These are phyloP conservation scores for Charadrius vociferus DNA, from an alignment of 2,113 vertebrate species.

Conservation along the genomic window DNA sequence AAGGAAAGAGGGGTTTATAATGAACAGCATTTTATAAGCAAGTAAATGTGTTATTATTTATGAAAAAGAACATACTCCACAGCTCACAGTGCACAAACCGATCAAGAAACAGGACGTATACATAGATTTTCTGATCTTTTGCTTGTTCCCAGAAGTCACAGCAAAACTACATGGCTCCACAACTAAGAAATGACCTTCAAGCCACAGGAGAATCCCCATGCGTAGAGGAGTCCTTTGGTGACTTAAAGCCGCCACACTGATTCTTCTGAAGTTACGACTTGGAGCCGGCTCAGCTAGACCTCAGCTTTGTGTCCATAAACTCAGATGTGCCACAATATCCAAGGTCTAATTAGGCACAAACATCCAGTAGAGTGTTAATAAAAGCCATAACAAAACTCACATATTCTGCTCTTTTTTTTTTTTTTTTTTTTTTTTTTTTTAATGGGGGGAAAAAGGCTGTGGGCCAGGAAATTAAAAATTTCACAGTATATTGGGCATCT, in stretches of 20 bases:
- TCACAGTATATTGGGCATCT: background rate
- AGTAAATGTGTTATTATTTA: background rate
- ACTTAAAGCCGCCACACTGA: background rate
- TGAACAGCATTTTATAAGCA: background rate
- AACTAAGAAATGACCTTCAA: background rate
- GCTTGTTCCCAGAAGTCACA: background rate
- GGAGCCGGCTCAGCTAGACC: background rate
- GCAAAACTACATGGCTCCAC: background rate
- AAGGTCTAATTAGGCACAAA: background rate
- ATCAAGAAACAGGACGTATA: background rate
- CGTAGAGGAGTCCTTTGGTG: background rate
- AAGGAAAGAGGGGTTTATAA: background rate
- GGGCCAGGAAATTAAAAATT: background rate
- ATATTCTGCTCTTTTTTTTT: background rate
- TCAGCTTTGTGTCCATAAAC: background rate
- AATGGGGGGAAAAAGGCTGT: background rate
- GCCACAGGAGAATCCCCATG: background rate
- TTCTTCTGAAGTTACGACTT: background rate
- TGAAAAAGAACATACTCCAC: background rate
- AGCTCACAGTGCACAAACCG: background rate
- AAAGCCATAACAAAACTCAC: background rate
- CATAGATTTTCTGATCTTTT: background rate
- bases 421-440: background rate
- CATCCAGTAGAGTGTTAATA: background rate
- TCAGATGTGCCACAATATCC: background rate